A percentile compares a stretch with the other conserved stretches of the same genome.
Evolutionary conservation across 2,888 invertebrate species (phyloP).

Genomic region (Philereme vetulata): DNA sequence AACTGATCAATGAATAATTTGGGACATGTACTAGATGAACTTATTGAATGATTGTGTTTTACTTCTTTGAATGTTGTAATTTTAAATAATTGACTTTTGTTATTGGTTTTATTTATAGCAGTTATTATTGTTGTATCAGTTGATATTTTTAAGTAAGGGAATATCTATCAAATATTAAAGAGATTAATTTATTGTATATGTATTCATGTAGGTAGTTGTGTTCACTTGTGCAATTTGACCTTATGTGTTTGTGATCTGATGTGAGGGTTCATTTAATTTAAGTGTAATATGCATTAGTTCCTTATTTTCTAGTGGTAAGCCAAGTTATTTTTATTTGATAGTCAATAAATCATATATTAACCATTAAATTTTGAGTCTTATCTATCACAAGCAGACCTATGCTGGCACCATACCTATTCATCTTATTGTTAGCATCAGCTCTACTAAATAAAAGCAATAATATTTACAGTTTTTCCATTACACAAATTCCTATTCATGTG

Average conservation of each 20-base stretch:
- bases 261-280: conserved; percentile 75
- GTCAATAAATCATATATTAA: conserved; percentile 48
- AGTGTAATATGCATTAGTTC: conserved; percentile 79
- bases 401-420: conserved; percentile 42
- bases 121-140: conserved; percentile 72
- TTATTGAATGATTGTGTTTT: conserved; percentile 3
- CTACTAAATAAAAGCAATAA: conserved; percentile 60
- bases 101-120: conserved; percentile 69
- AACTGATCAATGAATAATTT: conserved; percentile 9
- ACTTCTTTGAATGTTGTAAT: conserved; percentile 64
- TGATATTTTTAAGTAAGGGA: conserved; percentile 78
- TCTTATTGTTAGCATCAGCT: conserved; percentile 79
- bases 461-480: conserved; percentile 45
- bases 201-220: conserved; percentile 68
- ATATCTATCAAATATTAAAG: conserved; percentile 65
- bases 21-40: not conserved
- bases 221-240: conserved; percentile 77
- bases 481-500: conserved; percentile 54
- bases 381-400: conserved; percentile 44
- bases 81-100: conserved; percentile 72
- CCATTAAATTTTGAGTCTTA: conserved; percentile 46
- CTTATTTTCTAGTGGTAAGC: conserved; percentile 77
- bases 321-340: conserved; percentile 60
- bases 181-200: conserved; percentile 81
- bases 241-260: conserved; percentile 81